Base-by-base conservation (phyloP, 2,797 vertebrate genomes). In the Propithecus perrieri region DNA sequence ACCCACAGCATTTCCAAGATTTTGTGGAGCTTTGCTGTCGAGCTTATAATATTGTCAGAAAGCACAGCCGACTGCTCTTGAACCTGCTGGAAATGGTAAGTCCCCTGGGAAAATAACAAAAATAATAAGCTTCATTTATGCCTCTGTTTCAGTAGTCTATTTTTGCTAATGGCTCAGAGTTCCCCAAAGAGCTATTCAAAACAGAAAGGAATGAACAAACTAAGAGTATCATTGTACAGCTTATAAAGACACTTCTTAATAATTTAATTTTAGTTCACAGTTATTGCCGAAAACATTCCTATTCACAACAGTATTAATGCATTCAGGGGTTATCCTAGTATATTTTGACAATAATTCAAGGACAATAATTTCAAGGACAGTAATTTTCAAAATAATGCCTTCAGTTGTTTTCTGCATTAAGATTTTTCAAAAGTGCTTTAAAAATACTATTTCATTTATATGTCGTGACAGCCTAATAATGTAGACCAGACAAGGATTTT, bases 21-120 rank as follows among this genome's bases (percentile, higher is more conserved):
- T 99, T 99, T 89, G 99, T 99, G 98, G 99, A 99, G 95, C 99
- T 99, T 95, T 99, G 99, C 94, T 99, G 99, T 95, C 98, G 97
- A 87, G 99, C 99, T 48, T 99, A 99, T 97, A 99, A 99, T 94
- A 97, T 98, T 41, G 98, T 99, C 98, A 99, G 99, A 85, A 98
- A 96, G 74, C 99, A 99, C 96, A 99, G 99, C 14, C 98, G 97
- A 7, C 98, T 99, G 46, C 98, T 99, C 93, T 98, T 99, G 95
- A 98, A 99, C 96, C 96, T 99, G 80, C 97, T 99, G 96, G 99
- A 99, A 98, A 99, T 99, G 99, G 99, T 99, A 96, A 99, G 99
- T 93, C 93, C 18, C 28, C 93, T 28, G 8, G 93, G 85, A 30
- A 95, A 97, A 69, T 71, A 97, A 80, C 38, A 65, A 83, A 96